Evolutionary conservation across 2,888 invertebrate genomes (phyloP).

Genomic region (Maniola hyperantus): DNA sequence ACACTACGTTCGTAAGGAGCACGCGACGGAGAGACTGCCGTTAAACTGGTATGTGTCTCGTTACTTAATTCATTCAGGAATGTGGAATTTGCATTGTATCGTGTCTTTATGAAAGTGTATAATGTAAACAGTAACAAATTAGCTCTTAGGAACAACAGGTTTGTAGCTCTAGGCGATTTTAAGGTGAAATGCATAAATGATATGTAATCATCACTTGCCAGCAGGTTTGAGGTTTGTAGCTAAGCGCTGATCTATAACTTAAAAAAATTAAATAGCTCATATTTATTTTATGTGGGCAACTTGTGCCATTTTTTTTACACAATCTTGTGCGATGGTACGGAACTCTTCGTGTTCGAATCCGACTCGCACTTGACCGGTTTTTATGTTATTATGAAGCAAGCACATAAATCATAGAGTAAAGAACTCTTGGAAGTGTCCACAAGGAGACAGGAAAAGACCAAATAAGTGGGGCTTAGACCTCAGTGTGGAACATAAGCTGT

Average conservation of each 20-base stretch:
- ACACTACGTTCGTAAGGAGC: too few species aligned
- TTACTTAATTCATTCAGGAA: slow-evolving; percentile 15
- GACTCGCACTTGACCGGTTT: background rate
- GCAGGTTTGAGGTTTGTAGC: too few species aligned
- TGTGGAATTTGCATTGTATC: slow-evolving; percentile 24
- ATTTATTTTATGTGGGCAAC: too few species aligned
- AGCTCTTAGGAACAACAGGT: background rate
- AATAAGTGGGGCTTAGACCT: slow-evolving; percentile 6
- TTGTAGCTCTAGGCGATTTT: background rate
- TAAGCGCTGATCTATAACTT: too few species aligned
- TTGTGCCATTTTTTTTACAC: too few species aligned
- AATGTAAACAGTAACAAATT: background rate
- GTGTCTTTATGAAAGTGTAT: slow-evolving; percentile 14
- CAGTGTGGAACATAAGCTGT: slow-evolving; percentile 28
- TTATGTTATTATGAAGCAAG: background rate
- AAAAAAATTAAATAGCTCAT: too few species aligned
- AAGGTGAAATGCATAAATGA: background rate
- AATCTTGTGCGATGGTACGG: too few species aligned
- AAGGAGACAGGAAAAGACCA: slow-evolving; percentile 4
- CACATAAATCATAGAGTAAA: background rate
- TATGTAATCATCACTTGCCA: too few species aligned
- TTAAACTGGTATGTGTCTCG: too few species aligned
- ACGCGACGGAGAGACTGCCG: too few species aligned
- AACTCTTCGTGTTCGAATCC: too few species aligned
- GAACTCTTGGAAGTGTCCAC: background rate